Percentiles rank a stretch among this genome's conserved stretches.
phyloP scores from a whole-genome alignment of 2,113 vertebrate genomes.

The Clarias magur region DNA sequence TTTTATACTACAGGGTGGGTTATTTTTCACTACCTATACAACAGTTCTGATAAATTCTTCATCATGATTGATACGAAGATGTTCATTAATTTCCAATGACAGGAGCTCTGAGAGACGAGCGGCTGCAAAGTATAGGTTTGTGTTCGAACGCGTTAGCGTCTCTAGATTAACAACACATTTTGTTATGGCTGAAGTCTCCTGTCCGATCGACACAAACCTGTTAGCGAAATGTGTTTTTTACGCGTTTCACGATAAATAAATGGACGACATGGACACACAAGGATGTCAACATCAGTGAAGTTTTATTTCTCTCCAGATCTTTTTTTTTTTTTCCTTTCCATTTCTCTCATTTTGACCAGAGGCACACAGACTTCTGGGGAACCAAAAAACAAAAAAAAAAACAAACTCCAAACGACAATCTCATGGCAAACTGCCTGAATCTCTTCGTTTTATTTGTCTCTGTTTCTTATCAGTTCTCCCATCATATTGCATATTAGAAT shows the following conservation, averaged over 20 bases:
- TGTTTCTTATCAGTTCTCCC: slow-evolving; percentile 33
- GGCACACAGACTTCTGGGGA: slow-evolving; percentile 41
- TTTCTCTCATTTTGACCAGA: slow-evolving; percentile 45
- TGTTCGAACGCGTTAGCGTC: too few species aligned
- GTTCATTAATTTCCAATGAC: too few species aligned
- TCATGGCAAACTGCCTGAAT: slow-evolving; percentile 20
- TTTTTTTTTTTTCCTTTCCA: slow-evolving; percentile 38
- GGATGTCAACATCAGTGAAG: slow-evolving; percentile 74
- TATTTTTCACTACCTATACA: too few species aligned
- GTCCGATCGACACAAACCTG: not conserved
- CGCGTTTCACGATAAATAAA: not conserved
- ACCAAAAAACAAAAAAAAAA: slow-evolving; percentile 17
- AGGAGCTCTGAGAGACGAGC: too few species aligned
- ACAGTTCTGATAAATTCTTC: not conserved
- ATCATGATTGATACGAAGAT: not conserved
- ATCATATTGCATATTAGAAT: slow-evolving; percentile 70
- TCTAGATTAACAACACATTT: not conserved
- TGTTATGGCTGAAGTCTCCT: not conserved
- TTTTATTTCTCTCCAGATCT: slow-evolving; percentile 75
- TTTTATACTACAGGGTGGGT: too few species aligned
- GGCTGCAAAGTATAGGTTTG: too few species aligned
- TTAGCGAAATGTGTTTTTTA: not conserved
- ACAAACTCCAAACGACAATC: slow-evolving; percentile 15
- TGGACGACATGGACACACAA: slow-evolving; percentile 13
- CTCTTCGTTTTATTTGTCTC: not conserved